Conservation (phyloP, 1,140 invertebrate genomes). For the Scaptomyza pallida region DNA sequence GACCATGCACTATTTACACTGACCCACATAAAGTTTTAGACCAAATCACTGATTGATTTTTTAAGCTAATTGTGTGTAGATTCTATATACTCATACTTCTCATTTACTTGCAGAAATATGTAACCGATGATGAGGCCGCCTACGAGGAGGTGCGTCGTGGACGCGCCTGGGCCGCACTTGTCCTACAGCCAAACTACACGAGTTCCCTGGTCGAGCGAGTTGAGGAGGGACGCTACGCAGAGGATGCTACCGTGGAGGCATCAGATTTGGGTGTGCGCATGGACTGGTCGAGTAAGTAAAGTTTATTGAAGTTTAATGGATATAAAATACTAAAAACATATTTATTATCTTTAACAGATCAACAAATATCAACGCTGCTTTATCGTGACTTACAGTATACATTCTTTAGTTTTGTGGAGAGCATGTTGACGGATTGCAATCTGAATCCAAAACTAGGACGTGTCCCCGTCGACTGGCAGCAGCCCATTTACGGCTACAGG, state of each 20-base stretch:
- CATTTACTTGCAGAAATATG: conserved; percentile 81
- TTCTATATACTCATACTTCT: not conserved
- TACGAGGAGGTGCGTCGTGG: conserved; percentile 89
- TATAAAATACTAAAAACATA: too few species aligned
- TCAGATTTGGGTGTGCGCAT: conserved; percentile 91
- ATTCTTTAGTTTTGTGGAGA: conserved; percentile 89
- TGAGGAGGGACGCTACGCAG: conserved; percentile 88
- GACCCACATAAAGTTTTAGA: conserved; percentile 24
- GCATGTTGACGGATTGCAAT: conserved; percentile 88
- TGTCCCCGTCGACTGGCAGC: conserved; percentile 90
- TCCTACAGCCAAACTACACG: conserved; percentile 93
- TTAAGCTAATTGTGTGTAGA: conserved; percentile 62
- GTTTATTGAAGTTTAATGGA: not conserved
- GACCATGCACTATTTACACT: conserved; percentile 5
- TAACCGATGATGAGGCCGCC: conserved; percentile 86
- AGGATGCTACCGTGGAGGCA: conserved; percentile 88
- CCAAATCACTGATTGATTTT: conserved; percentile 60
- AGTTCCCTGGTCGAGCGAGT: conserved; percentile 89
- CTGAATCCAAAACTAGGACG: conserved; percentile 89
- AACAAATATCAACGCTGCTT: conserved; percentile 94
- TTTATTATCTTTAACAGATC: conserved; percentile 88
- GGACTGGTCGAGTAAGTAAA: conserved; percentile 95
- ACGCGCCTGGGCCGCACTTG: conserved; percentile 92
- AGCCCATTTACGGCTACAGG: conserved; percentile 94
- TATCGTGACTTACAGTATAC: conserved; percentile 90